phyloP scores from a whole-genome alignment of 2,888 invertebrate genomes.

The Agrochola lota region DNA sequence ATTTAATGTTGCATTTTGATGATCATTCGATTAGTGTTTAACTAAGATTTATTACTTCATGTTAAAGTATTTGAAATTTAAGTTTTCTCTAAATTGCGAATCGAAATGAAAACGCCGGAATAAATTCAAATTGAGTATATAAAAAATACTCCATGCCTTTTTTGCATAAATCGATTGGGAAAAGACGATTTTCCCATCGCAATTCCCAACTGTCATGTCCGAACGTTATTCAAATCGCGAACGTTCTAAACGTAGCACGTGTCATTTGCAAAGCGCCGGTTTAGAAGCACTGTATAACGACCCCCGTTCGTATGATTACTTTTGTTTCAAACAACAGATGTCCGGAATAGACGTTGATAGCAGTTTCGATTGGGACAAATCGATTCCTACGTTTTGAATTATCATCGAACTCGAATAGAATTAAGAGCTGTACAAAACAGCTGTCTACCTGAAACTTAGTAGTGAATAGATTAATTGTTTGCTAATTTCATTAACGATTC shows the following conservation, averaged over 20 bases:
- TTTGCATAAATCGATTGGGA: conserved; percentile 46
- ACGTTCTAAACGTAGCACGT: conserved; percentile 68
- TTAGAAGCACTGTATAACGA: conserved; percentile 71
- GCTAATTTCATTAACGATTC: conserved; percentile 56
- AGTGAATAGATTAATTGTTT: conserved; percentile 35
- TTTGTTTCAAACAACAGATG: conserved; percentile 80
- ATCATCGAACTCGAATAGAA: conserved; percentile 48
- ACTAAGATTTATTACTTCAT: background rate
- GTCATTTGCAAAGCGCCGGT: conserved; percentile 70
- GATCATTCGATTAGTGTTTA: conserved; percentile 18
- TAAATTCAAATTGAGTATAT: background rate
- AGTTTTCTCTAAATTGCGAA: background rate
- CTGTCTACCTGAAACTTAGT: conserved; percentile 54
- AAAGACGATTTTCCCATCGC: conserved; percentile 50
- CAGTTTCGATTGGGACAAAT: conserved; percentile 62
- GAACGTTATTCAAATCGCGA: conserved; percentile 68
- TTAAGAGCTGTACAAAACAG: conserved; percentile 27
- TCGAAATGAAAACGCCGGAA: background rate
- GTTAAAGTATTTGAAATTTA: background rate
- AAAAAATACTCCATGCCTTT: conserved; percentile 17
- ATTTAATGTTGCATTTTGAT: conserved; percentile 29
- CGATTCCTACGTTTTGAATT: conserved; percentile 56
- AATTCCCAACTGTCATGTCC: conserved; percentile 59
- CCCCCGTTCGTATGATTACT: conserved; percentile 74
- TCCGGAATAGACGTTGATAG: conserved; percentile 69